Conservation (phyloP, 2,888 invertebrate species). For the Aphodius granarius region DNA sequence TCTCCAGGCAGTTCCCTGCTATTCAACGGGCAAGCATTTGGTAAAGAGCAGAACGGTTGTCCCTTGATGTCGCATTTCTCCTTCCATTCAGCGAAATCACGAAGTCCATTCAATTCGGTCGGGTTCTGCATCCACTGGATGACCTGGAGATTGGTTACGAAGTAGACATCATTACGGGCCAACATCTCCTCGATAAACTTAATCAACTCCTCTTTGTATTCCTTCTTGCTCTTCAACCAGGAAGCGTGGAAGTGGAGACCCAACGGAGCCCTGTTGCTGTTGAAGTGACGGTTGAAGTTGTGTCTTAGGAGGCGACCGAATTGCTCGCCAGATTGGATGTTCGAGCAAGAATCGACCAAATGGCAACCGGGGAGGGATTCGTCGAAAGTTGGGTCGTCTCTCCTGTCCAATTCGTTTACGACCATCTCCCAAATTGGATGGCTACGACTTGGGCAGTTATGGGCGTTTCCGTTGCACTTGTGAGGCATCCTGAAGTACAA, state of each 20-base stretch:
- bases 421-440: slow-evolving; percentile 97
- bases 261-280: slow-evolving; percentile 89
- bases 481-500: slow-evolving; percentile 96
- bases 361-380: slow-evolving; percentile 93
- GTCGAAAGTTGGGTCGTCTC: slow-evolving; percentile 92
- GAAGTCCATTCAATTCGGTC: slow-evolving; percentile 79
- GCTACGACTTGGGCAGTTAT: slow-evolving; percentile 87
- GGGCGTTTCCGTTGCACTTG: slow-evolving; percentile 92
- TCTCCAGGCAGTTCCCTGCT: slow-evolving; percentile 91
- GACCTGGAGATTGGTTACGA: slow-evolving; percentile 84
- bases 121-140: slow-evolving; percentile 97
- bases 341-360: slow-evolving; percentile 93
- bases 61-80: slow-evolving; percentile 94
- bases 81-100: slow-evolving; percentile 95
- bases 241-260: slow-evolving; percentile 94
- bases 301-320: slow-evolving; percentile 87
- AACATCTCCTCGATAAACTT: slow-evolving; percentile 94
- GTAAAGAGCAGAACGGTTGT: slow-evolving; percentile 88
- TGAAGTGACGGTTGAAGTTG: slow-evolving; percentile 94
- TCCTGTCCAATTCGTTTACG: slow-evolving; percentile 91
- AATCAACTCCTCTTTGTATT: slow-evolving; percentile 87
- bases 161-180: slow-evolving; percentile 87
- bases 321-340: slow-evolving; percentile 88
- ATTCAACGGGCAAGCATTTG: slow-evolving; percentile 87
- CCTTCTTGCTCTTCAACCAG: slow-evolving; percentile 92